These are phyloP conservation scores for Lamellibrachia luymesi DNA, from an alignment of 1,140 invertebrate genomes.

Conservation along the genomic window DNA sequence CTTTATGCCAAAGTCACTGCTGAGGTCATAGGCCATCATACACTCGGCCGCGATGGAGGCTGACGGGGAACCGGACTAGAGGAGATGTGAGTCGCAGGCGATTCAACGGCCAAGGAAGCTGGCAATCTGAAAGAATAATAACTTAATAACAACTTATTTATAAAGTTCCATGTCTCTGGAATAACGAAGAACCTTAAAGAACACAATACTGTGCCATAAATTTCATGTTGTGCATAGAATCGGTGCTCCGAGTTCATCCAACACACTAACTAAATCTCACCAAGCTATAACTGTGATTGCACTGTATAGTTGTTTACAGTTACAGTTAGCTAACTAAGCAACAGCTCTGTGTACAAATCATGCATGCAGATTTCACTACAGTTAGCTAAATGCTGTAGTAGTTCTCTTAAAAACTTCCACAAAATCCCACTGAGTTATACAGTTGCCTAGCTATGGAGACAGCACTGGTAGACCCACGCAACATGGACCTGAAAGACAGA, in stretches of 20 bases:
- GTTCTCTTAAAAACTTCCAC: not conserved
- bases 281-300: not conserved
- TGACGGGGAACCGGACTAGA: not conserved
- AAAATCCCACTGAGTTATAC: not conserved
- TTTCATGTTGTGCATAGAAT: not conserved
- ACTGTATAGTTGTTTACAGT: not conserved
- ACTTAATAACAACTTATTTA: not conserved
- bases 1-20: slow-evolving; percentile 9
- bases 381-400: not conserved
- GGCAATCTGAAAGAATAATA: not conserved
- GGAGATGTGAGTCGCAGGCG: not conserved
- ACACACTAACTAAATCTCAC: not conserved
- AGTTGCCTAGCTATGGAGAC: not conserved
- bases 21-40: slow-evolving; percentile 19
- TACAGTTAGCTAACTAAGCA: not conserved
- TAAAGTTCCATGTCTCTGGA: no score
- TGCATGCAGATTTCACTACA: not conserved
- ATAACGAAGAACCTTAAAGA: not conserved
- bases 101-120: not conserved
- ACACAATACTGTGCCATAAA: not conserved
- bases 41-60: not conserved
- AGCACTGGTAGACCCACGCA: not conserved
- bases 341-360: not conserved
- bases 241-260: no score
- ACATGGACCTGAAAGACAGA: not conserved